phyloP scores from a whole-genome alignment of 2,888 invertebrate species.

The Mythimna impura region DNA sequence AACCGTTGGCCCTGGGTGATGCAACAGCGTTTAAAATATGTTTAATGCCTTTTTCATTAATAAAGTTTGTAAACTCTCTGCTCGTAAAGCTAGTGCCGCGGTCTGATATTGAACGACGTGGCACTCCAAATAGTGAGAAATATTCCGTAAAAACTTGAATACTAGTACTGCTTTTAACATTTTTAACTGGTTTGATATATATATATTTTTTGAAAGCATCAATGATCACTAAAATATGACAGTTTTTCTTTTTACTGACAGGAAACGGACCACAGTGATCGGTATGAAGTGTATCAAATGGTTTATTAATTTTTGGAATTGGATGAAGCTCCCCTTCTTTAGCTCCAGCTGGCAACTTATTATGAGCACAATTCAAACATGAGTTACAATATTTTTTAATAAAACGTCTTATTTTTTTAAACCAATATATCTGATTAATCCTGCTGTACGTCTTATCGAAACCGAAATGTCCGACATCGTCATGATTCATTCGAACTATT shows the following conservation, averaged over 20 bases:
- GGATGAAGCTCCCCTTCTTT: conserved; percentile 7
- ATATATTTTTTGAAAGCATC: not conserved
- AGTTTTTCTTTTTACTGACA: conserved; percentile 16
- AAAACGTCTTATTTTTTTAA: conserved; percentile 11
- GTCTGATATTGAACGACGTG: conserved; percentile 16
- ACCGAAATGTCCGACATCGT: conserved; percentile 14
- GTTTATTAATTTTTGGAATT: conserved; percentile 4
- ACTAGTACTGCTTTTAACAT: no score
- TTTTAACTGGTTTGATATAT: no score
- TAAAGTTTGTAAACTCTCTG: conserved; percentile 3
- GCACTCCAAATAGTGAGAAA: conserved; percentile 22
- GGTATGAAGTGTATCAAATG: conserved; percentile 1
- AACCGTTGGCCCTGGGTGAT: no score
- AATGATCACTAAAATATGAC: conserved; percentile 9
- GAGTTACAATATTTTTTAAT: conserved; percentile 2
- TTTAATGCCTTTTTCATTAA: no score
- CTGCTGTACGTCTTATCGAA: conserved; percentile 11
- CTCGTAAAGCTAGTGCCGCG: conserved; percentile 18
- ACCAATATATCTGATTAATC: conserved; percentile 6
- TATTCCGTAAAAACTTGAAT: conserved; percentile 6
- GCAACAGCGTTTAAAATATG: no score
- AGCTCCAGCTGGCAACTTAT: conserved; percentile 3
- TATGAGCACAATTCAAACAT: conserved; percentile 8
- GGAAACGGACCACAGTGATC: conserved; percentile 3
- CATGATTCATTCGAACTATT: conserved; percentile 17